phyloP scores from a whole-genome alignment of 2,113 vertebrate genomes.

The Macheiramphus alcinus region DNA sequence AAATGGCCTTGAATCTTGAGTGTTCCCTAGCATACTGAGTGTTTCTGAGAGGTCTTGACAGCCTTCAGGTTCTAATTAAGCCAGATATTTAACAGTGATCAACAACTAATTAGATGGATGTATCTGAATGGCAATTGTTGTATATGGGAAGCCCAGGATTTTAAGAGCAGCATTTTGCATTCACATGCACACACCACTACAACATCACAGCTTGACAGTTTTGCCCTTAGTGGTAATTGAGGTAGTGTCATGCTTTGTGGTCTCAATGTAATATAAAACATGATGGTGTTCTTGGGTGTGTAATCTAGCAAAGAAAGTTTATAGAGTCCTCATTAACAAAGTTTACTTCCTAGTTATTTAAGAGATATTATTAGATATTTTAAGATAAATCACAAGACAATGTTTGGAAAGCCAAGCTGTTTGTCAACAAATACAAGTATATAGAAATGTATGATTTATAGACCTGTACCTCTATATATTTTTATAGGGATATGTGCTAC shows the following conservation, averaged over 20 bases:
- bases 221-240: neutral
- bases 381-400: neutral
- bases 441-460: neutral
- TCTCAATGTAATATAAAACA: fast-evolving
- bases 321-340: neutral
- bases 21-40: neutral
- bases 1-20: neutral
- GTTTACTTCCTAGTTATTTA: neutral
- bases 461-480: neutral
- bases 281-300: neutral
- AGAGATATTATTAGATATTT: neutral
- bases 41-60: neutral
- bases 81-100: neutral
- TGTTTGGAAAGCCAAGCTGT: neutral
- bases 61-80: neutral
- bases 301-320: neutral
- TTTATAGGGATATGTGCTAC: neutral
- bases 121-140: neutral
- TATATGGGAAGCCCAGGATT: neutral
- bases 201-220: fast-evolving
- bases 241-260: neutral
- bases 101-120: neutral
- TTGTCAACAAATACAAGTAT: neutral
- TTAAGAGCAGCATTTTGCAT: neutral
- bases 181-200: neutral